These are phyloP conservation scores for Dissostichus mawsoni DNA, from an alignment of 2,113 vertebrate genomes.

Conservation along the genomic window DNA sequence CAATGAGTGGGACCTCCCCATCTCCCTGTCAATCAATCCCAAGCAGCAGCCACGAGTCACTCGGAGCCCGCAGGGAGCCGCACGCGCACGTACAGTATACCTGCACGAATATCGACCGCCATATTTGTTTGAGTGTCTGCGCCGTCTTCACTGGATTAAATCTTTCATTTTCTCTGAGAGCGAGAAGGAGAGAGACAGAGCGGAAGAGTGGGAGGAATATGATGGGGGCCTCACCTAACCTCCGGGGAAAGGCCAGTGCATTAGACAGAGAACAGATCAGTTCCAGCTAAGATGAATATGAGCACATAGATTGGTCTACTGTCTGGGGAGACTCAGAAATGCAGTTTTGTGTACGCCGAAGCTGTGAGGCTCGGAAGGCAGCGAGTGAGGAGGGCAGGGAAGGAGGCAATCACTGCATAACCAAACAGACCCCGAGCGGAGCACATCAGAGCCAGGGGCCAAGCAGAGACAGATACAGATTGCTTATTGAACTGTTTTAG, in stretches of 20 bases:
- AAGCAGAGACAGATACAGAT: constrained; percentile 66
- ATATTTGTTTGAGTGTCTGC: constrained; percentile 46
- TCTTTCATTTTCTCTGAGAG: constrained; percentile 61
- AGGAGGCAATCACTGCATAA: constrained; percentile 75
- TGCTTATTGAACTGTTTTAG: constrained; percentile 74
- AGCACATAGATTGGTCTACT: constrained; percentile 76
- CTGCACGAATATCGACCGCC: constrained; percentile 29
- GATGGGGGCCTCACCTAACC: constrained; percentile 68
- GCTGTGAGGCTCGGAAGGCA: constrained; percentile 46
- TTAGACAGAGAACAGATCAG: constrained; percentile 78
- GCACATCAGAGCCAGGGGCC: constrained; percentile 70
- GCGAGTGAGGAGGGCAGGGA: constrained; percentile 61
- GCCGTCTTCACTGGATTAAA: constrained; percentile 48
- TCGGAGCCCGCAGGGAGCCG: constrained; percentile 14
- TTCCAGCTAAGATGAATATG: constrained; percentile 79
- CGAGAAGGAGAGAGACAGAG: constrained; percentile 8
- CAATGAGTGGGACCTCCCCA: constrained; percentile 26
- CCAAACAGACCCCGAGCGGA: constrained; percentile 71
- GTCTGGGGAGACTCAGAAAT: constrained; percentile 74
- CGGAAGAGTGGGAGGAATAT: constrained; percentile 65
- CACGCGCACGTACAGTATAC: constrained; percentile 1
- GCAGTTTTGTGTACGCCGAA: constrained; percentile 67
- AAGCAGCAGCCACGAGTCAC: background rate
- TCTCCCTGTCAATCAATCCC: constrained; percentile 59
- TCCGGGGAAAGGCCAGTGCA: constrained; percentile 73